These are phyloP conservation scores for Lumbricus terrestris DNA, from an alignment of 2,888 invertebrate genomes.

Conservation along the genomic window DNA sequence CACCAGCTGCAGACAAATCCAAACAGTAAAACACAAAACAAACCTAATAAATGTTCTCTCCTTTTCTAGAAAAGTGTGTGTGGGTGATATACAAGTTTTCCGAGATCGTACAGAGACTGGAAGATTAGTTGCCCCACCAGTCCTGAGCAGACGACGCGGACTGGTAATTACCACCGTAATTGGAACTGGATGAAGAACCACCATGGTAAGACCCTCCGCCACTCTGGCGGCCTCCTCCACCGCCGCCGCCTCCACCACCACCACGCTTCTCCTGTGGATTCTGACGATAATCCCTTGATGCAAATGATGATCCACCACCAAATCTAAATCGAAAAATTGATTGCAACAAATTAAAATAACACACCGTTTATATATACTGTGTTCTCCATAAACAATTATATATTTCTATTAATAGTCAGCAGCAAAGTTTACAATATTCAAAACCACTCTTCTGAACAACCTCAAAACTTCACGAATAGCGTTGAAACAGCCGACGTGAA, in stretches of 20 bases:
- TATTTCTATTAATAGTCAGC: background rate
- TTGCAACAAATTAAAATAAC: background rate
- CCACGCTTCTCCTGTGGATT: background rate
- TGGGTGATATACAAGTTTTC: conserved; percentile 5
- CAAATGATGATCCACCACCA: conserved; percentile 28
- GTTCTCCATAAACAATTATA: background rate
- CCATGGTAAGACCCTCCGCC: conserved; percentile 15
- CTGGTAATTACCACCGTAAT: conserved; percentile 28
- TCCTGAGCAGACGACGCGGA: conserved; percentile 31
- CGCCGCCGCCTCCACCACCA: conserved; percentile 19
- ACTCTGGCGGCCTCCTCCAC: conserved; percentile 15
- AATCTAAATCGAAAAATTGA: background rate
- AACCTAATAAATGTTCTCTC: conserved; percentile 10
- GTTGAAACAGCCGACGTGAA: too few relatives aligned
- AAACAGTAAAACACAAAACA: conserved; percentile 14
- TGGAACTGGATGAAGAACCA: conserved; percentile 16
- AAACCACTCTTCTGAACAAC: too few relatives aligned
- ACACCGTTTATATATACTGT: background rate
- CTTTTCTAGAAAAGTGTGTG: background rate
- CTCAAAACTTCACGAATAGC: too few relatives aligned
- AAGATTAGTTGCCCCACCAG: conserved; percentile 36
- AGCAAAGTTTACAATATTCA: too few relatives aligned
- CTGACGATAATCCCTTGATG: conserved; percentile 34
- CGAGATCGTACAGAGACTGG: conserved; percentile 13
- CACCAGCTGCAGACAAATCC: background rate